Evolutionary conservation across 2,113 vertebrate genomes (phyloP), one percentile per base, ranked within the genome.

Genomic region (Scolopax mira): DNA sequence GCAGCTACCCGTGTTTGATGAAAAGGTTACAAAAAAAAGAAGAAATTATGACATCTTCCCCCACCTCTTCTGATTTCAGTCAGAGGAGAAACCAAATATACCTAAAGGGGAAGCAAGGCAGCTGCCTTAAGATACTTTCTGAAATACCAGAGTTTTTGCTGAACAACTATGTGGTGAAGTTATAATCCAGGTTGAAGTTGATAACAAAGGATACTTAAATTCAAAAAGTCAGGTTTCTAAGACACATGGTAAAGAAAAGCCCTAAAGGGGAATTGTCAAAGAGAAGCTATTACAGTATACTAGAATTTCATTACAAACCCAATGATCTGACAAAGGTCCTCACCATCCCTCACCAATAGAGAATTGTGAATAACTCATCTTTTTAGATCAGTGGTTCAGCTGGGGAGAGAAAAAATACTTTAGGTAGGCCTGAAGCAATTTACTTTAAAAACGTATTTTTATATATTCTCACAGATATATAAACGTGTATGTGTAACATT

Each of bases 21-120:
- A 81, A 79, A 94, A 97, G 51, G 52, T 33, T 90, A 73, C 81
- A 83, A 37, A 86, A 90, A 83, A 67, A 94, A 88, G 35, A 94
- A 64, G 90, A 73, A 93, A 75, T 84, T 90, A 74, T 49, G 90
- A 92, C 92, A 89, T 89, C 72, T 30, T 52, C 72, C 58, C n/a
- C 49, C 39, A 44, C 62, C 62, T 71, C 75, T 51, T 93, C 81
- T 60, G n/a, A 69, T 44, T 82, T 85, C 41, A 90, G 42, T 31
- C 13, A 9, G 48, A 81, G 37, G 11, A 82, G 65, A 91, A 89
- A 80, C 31, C 66, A 70, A 93, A 87, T 24, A 44, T 21, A 35
- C 61, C 91, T 70, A 22, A 94, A 91, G 23, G 35, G 55, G 55
- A 91, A 95, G 49, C 39, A 80, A 86, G 73, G 51, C 18, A 60